Evolutionary conservation across 2,113 vertebrate genomes (phyloP).

Genomic region (Empidonax traillii): DNA sequence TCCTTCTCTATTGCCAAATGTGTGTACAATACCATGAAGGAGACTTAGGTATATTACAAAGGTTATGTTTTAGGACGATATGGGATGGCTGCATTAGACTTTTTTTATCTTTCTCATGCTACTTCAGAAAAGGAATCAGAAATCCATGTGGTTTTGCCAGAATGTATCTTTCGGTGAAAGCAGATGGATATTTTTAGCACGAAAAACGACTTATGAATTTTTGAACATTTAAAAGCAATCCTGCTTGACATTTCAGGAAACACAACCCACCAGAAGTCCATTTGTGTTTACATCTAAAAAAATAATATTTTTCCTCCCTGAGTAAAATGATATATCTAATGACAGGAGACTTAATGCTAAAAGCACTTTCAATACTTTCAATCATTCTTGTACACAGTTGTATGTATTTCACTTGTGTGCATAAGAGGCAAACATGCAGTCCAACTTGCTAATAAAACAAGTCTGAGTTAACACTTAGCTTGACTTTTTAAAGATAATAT

Average conservation of each 20-base stretch:
- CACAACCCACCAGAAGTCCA: background rate
- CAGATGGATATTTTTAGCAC: background rate
- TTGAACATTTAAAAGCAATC: slow-evolving; percentile 42
- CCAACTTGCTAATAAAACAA: background rate
- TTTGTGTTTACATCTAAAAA: background rate
- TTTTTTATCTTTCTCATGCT: background rate
- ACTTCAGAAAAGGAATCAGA: background rate
- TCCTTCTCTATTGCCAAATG: slow-evolving; percentile 15
- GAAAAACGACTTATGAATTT: slow-evolving; percentile 5
- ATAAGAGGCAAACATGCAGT: background rate
- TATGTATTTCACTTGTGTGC: background rate
- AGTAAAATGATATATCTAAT: background rate
- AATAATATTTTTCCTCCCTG: background rate
- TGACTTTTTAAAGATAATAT: background rate
- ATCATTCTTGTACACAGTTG: background rate
- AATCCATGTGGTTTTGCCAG: background rate
- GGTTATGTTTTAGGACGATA: slow-evolving; percentile 1
- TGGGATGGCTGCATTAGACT: background rate
- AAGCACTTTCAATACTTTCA: background rate
- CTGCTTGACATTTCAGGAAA: background rate
- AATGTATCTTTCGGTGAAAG: background rate
- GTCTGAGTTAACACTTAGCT: background rate
- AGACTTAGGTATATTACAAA: slow-evolving; percentile 39
- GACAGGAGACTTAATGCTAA: background rate
- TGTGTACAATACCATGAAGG: slow-evolving; percentile 24